Evolutionary conservation across 64 coral and sea anemone genomes (phyloP), one percentile per base, ranked within the genome.

Genomic region (Porites australiensis): DNA sequence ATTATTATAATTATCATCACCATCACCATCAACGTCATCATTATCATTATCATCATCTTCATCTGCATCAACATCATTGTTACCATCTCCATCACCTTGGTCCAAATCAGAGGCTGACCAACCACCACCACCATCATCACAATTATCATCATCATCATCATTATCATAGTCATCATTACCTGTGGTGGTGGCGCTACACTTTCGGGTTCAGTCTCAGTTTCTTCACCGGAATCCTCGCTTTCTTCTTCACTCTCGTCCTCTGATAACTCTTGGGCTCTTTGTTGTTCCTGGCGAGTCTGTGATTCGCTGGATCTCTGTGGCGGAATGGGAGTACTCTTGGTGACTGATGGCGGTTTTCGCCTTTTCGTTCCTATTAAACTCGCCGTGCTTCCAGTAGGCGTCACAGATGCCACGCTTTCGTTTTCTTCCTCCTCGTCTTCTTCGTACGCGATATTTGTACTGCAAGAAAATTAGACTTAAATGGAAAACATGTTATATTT

Each of bases 341-440:
- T 3, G 18, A n/a, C 61, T 68, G 63, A 3, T 19, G 58, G 47
- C 23, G 81, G 63, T 69, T 47, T 84, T 21, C 62, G 5, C 23
- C 62, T 21, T 68, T 18, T 67, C 3, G 13, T n/a, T 52, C 63
- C 69, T 22, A 65, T 67, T 45, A 84, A 52, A 44, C 5, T 47
- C 62, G 45, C 81, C 7, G 81, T 68, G 13, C 81, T 84, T 84
- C 81, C 47, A 10, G 81, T 49, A 66, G 80, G 60, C 6, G 80
- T 68, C 8, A 68, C 81, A 51, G 81, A 84, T 69, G 16, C 72
- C 9, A 47, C 68, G 48, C 89, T 91, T 6, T 86, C 80, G 15
- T 86, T 21, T 6, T 86, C 90, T 9, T 87, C 72, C 9, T 93
- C 91, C 20, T 93, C 91, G 3, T 85, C 83, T 48, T 92, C 90